Base-by-base conservation (phyloP, 2,888 invertebrate species). In the Phaedon cochleariae region DNA sequence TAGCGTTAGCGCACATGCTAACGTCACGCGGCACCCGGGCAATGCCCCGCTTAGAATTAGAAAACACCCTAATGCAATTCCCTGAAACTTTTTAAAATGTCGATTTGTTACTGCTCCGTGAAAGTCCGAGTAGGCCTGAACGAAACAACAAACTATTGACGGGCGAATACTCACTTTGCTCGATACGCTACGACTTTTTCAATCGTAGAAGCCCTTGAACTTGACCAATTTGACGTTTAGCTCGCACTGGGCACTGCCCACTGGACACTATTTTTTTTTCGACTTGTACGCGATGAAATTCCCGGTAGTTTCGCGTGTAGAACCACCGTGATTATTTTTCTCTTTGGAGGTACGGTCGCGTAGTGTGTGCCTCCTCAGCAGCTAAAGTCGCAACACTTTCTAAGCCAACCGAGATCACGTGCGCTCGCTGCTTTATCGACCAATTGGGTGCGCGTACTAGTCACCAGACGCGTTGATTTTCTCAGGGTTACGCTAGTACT, bases 21-120 rank as follows among this genome's bases (percentile, higher is more conserved):
- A 79, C 80, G 79, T 80, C 80, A 80, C 80, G 79, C 76, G 80
- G 77, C 58, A 53, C 72, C 76, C 76, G 76, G 78, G 76, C 78
- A 77, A 77, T 77, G 77, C 77, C 76, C 78, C 73, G 68, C 61
- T 60, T 41, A 63, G 7, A n/a, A n/a, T n/a, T n/a, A 69, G 69
- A 69, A 68, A 68, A 67, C 68, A 68, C 68, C 68, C 68, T 54
- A 63, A 54, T 52, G 45, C 34, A 15, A 22, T 20, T 22, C 45
- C 26, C 46, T 15, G 18, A 1, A 48, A 48, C n/a, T n/a, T n/a
- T n/a, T n/a, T n/a, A n/a, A n/a, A n/a, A n/a, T n/a, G n/a, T n/a
- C n/a, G n/a, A n/a, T n/a, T n/a, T n/a, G n/a, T n/a, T n/a, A n/a
- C n/a, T n/a, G n/a, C n/a, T n/a, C n/a, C n/a, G n/a, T n/a, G n/a